phyloP scores from a whole-genome alignment of 2,888 invertebrate species.

The Conistra vaccinii region DNA sequence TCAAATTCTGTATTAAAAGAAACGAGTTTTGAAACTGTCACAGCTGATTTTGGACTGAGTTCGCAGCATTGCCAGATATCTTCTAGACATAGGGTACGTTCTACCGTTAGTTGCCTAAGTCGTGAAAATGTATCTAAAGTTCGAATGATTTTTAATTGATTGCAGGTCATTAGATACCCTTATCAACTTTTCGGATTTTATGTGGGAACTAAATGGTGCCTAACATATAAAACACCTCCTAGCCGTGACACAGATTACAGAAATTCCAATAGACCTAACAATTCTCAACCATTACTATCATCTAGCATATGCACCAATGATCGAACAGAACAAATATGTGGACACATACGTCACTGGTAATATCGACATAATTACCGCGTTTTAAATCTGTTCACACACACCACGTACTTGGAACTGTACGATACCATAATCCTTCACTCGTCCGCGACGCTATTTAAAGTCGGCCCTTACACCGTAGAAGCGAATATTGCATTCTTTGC shows the following conservation, averaged over 20 bases:
- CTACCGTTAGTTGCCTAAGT: not conserved
- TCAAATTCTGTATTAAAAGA: not conserved
- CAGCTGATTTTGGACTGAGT: not conserved
- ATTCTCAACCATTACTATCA: slow-evolving; percentile 22
- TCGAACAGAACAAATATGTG: slow-evolving; percentile 50
- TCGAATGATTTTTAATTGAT: not conserved
- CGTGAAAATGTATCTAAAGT: no score
- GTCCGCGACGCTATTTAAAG: slow-evolving; percentile 85
- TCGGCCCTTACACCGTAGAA: slow-evolving; percentile 86
- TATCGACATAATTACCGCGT: slow-evolving; percentile 64
- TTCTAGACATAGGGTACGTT: not conserved
- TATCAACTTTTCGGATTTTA: not conserved
- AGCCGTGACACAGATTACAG: slow-evolving; percentile 19
- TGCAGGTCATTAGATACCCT: not conserved
- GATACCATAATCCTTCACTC: slow-evolving; percentile 84
- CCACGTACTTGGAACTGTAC: slow-evolving; percentile 72
- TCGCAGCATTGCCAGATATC: not conserved
- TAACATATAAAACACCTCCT: not conserved
- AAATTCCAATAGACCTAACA: slow-evolving; percentile 7
- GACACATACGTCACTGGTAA: slow-evolving; percentile 37
- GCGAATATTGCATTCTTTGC: slow-evolving; percentile 87
- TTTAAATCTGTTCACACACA: slow-evolving; percentile 67
- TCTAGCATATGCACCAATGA: slow-evolving; percentile 31
- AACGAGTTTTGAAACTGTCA: not conserved
- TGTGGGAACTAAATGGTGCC: not conserved